Evolutionary conservation across 1,140 invertebrate genomes (phyloP).

Genomic region (Halyomorpha halys): DNA sequence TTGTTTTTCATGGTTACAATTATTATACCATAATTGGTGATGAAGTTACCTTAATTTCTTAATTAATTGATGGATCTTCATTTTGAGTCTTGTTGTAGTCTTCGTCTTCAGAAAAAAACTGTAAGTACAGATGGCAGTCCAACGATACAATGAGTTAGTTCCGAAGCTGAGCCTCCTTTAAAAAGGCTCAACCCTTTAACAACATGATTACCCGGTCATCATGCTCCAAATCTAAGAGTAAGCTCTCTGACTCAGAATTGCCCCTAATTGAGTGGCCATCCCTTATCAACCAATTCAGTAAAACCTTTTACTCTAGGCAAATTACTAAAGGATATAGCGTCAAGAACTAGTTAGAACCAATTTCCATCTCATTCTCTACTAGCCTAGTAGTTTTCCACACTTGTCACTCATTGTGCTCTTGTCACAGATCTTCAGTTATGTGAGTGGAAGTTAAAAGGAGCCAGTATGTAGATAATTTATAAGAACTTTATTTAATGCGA

Average conservation of each 20-base stretch:
- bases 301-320: background rate
- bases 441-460: no score
- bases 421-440: no score
- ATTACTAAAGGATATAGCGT: no score
- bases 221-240: background rate
- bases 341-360: no score
- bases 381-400: no score
- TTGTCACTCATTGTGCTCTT: no score
- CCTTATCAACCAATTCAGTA: conserved; percentile 14
- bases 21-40: background rate
- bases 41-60: background rate
- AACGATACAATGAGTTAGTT: conserved; percentile 2
- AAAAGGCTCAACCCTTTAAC: background rate
- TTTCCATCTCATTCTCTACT: no score
- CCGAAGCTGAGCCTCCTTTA: background rate
- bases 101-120: background rate
- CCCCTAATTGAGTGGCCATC: background rate
- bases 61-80: conserved; percentile 7
- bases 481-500: no score
- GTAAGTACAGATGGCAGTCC: conserved; percentile 13
- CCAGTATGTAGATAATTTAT: no score
- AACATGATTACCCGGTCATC: background rate
- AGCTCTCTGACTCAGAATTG: background rate
- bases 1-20: no score
- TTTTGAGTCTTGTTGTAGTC: background rate